A percentile compares a stretch with the other conserved stretches of the same genome.
Evolutionary conservation across 2,888 invertebrate species (phyloP).

Genomic region (Coelopa pilipes): DNA sequence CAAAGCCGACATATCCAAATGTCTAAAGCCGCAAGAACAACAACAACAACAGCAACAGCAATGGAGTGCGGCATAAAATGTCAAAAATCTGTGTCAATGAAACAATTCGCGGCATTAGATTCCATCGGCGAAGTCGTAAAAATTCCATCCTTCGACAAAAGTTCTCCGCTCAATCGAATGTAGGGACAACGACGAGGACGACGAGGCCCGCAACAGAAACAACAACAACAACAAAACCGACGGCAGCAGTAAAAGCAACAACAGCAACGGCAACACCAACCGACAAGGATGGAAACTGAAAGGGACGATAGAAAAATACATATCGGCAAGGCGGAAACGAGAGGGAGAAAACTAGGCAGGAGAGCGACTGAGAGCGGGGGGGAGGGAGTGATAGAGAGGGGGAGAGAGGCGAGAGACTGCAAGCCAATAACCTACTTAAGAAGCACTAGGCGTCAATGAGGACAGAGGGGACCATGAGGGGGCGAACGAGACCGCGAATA

Average conservation of each 20-base stretch:
- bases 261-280: not conserved
- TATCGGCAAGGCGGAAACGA: not conserved
- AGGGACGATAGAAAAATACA: not conserved
- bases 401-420: too few species aligned
- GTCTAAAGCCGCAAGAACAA: not conserved
- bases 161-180: too few species aligned
- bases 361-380: not conserved
- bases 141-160: not conserved
- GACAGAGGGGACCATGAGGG: not conserved
- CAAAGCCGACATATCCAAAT: too few species aligned
- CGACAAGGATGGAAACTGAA: not conserved
- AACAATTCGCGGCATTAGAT: conserved; percentile 14
- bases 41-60: not conserved
- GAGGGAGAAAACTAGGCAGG: not conserved
- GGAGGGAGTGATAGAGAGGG: not conserved
- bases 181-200: too few species aligned
- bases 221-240: not conserved
- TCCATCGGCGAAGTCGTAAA: not conserved
- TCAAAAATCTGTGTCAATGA: conserved; percentile 16
- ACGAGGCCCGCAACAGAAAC: too few species aligned
- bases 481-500: not conserved
- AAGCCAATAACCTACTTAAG: conserved; percentile 6
- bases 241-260: not conserved
- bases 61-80: not conserved
- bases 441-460: not conserved